Base-by-base conservation (phyloP, 2,113 vertebrate species). In the Perccottus glenii region DNA sequence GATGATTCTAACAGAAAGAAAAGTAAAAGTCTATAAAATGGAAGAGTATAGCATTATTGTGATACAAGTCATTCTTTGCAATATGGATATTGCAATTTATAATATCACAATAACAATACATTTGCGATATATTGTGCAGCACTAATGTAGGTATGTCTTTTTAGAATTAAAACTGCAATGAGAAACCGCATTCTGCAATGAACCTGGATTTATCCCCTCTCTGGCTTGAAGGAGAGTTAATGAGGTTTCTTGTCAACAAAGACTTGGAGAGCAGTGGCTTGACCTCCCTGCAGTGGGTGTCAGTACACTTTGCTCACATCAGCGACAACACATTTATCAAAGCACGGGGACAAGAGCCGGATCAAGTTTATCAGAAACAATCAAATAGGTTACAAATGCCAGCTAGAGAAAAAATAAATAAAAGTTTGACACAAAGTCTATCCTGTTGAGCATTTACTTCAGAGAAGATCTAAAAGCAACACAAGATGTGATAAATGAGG, bases 181-280 rank as follows among this genome's bases (percentile, higher is more conserved):
- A 60, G 53, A 60, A 74, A 60, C 50, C 71, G 61, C 40, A 75
- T 63, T 36, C 47, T 11, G n/a, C 32, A 60, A 58, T 70, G 66
- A 78, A 64, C 14, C 6, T 4, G 19, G 59, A 75, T 80, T 77
- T 62, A 60, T 77, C 63, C 67, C 42, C 61, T 62, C 61, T 60
- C 57, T n/a, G 50, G 52, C 66, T 69, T 33, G 15, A 40, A 79
- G 53, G 67, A 77, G 78, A 78, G 78, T 81, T 76, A 86, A 86
- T 83, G 75, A 83, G 80, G 60, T 81, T 81, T 72, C 68, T 64
- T 35, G 63, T 75, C 79, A 82, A 77, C 73, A 82, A 73, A 64
- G 49, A 42, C 48, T 52, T 58, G 27, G 50, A 60, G 64, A 2
- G 56, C 77, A 46, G 60, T 67, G 19, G 66, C 56, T 44, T 14